These are phyloP conservation scores for Sebastiscus tertius DNA, from an alignment of 2,797 vertebrate genomes.

Conservation along the genomic window DNA sequence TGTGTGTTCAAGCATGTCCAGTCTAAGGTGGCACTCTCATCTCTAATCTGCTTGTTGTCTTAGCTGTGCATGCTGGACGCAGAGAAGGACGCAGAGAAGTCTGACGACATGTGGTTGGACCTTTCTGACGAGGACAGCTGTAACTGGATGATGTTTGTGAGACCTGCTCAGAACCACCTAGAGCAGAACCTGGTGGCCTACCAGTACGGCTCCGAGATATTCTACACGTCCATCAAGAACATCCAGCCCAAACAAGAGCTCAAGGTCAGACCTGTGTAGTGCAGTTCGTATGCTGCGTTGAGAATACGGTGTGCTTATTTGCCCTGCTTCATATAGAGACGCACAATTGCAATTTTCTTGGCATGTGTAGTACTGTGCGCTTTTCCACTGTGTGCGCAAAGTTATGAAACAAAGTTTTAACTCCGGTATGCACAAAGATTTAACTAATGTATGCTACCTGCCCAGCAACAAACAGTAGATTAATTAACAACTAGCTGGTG, in stretches of 20 bases:
- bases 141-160: slow-evolving; percentile 99
- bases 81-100: slow-evolving; percentile 88
- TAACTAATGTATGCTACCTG: not conserved
- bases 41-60: not conserved
- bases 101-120: slow-evolving; percentile 92
- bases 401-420: not conserved
- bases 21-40: not conserved
- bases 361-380: not conserved
- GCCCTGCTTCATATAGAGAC: not conserved
- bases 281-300: not conserved
- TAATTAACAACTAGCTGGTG: not conserved
- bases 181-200: slow-evolving; percentile 99
- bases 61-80: slow-evolving; percentile 85
- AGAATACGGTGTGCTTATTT: not conserved
- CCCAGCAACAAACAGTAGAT: not conserved
- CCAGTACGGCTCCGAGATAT: slow-evolving; percentile 96
- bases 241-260: slow-evolving; percentile 98
- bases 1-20: not conserved
- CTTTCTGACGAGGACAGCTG: slow-evolving; percentile 94
- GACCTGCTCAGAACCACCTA: slow-evolving; percentile 95
- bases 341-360: not conserved
- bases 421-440: not conserved
- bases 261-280: slow-evolving; percentile 82
- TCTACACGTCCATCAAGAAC: slow-evolving; percentile 98
- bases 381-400: not conserved